These are phyloP conservation scores for Dysmachus trigonus DNA, from an alignment of 2,888 invertebrate genomes.

Conservation along the genomic window DNA sequence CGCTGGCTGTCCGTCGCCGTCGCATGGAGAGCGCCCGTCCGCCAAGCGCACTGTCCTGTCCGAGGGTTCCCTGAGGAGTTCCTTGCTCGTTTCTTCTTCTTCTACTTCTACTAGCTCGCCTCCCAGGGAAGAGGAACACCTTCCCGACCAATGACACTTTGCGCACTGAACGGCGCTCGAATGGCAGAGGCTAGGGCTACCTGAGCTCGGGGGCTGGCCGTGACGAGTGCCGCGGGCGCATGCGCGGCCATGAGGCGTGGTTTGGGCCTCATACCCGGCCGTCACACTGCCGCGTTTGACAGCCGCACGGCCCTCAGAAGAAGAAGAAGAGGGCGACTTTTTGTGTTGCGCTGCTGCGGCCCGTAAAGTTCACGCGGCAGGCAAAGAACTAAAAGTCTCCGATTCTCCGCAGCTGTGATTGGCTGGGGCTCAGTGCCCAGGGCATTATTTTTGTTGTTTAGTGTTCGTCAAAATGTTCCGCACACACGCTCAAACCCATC, in stretches of 20 bases:
- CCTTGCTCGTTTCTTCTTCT: not conserved
- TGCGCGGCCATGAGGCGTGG: conserved; percentile 40
- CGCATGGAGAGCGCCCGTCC: conserved; percentile 21
- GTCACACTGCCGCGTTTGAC: not conserved
- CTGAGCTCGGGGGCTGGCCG: conserved; percentile 47
- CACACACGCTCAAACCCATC: conserved; percentile 13
- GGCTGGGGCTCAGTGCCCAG: not conserved
- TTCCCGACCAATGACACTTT: conserved; percentile 63
- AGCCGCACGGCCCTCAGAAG: not conserved
- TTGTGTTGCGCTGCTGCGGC: not conserved
- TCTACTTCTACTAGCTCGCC: not conserved
- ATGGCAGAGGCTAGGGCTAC: not conserved
- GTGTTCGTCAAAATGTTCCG: not conserved
- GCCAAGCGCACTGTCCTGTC: not conserved
- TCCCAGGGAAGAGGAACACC: conserved; percentile 54
- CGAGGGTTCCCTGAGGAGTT: not conserved
- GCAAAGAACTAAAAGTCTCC: conserved; percentile 39
- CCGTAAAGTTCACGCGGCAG: not conserved
- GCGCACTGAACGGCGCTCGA: conserved; percentile 58
- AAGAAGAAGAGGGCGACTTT: not conserved
- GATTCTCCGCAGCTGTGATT: conserved; percentile 43
- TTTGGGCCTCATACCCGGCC: not conserved
- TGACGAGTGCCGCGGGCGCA: not conserved
- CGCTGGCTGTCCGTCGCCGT: not conserved
- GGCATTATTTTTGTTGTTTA: conserved; percentile 26